These are phyloP conservation scores for Azemiops feae DNA, from an alignment of 2,113 vertebrate genomes.

Conservation along the genomic window DNA sequence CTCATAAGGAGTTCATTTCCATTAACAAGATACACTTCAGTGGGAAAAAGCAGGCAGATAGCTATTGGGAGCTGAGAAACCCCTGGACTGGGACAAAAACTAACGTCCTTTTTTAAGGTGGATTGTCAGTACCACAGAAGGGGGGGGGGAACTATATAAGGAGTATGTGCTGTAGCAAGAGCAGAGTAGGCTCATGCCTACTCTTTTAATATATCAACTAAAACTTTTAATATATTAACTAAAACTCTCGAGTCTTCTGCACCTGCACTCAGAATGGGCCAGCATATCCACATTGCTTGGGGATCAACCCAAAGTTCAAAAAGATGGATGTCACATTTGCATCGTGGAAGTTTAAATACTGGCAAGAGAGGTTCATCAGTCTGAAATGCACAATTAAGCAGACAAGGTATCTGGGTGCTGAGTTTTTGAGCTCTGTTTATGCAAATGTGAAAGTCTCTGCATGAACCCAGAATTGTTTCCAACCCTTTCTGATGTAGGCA, in stretches of 20 bases:
- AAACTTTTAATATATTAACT: not conserved
- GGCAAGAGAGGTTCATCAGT: not conserved
- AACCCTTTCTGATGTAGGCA: no score
- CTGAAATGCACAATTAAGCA: not conserved
- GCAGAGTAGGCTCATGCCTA: not conserved
- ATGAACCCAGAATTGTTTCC: no score
- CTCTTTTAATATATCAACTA: not conserved
- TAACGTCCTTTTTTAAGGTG: not conserved
- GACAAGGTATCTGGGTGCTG: not conserved
- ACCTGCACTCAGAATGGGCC: not conserved
- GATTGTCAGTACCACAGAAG: not conserved
- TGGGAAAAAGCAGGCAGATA: not conserved
- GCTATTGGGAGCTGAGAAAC: not conserved
- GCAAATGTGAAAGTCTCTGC: not conserved
- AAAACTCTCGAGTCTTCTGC: not conserved
- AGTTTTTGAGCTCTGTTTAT: not conserved
- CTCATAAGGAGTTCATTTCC: not conserved
- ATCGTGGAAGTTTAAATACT: not conserved
- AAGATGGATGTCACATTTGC: not conserved
- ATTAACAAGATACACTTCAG: not conserved
- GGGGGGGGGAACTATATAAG: rapidly evolving
- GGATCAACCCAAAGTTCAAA: not conserved
- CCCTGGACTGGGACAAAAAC: not conserved
- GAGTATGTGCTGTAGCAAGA: not conserved
- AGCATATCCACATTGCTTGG: not conserved